Evolutionary conservation across 2,888 invertebrate genomes (phyloP), one percentile per base, ranked within the genome.

Genomic region (Chrysomela aeneicollis): DNA sequence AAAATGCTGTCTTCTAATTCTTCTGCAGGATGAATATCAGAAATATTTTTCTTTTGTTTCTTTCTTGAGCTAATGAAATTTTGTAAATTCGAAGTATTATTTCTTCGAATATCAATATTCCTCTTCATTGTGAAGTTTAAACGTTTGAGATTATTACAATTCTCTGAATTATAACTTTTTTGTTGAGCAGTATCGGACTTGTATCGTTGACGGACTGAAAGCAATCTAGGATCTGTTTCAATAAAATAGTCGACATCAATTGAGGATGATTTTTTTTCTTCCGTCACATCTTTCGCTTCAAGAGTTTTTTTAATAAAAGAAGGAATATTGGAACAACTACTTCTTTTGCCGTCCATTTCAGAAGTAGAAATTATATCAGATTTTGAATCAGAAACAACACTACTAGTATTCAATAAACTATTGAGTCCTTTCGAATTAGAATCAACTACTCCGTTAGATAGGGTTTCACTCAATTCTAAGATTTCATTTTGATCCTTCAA

Each of bases 1-100:
- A 42, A 46, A 17, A 65, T 10, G 37, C 57, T 58, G 12, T 63
- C 50, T 51, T 70, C 69, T 10, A 69, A 55, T 18, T 67, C 58
- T 47, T 67, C 55, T 50, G 59, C 63, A 12, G 63, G 63, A 58
- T 68, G 61, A 26, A 64, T 49, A 10, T 63, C 53, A 18, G 47
- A 30, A 4, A 35, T 2, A 18, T 59, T 53, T n/a, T 18, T 58
- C 53, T 59, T 50, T 19, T 42, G 58, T 21, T 52, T 66, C 9
- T 59, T 51, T 47, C 52, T 60, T 10, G 46, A 15, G 21, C 35
- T 10, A 2, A 35, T 2, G 12, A 35, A 10, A 6, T 35, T 6
- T 12, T 2, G n/a, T 42, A 12, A 15, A 42, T 2, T 15, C 3
- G 12, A 6, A 42, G 1, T 42, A 15, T 35, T 35, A 26, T 12